Conservation (phyloP, 2,113 vertebrate species). For the Lanius collurio region DNA sequence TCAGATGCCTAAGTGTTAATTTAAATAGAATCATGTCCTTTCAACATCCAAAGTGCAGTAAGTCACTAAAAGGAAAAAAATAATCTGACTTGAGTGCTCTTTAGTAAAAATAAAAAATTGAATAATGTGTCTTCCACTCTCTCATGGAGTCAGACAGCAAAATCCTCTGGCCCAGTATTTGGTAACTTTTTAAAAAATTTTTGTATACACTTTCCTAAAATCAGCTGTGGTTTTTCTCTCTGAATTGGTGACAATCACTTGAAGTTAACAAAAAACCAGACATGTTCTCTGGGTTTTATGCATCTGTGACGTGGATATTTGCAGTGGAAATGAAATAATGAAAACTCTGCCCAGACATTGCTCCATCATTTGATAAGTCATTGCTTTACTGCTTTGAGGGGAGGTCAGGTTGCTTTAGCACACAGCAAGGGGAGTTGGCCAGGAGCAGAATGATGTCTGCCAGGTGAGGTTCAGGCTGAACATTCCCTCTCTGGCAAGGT, state of each 20-base stretch:
- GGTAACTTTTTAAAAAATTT: neutral
- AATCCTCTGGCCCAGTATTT: neutral
- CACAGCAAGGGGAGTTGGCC: neutral
- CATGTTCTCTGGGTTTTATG: fast-evolving
- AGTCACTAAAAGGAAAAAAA: neutral
- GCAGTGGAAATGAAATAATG: neutral
- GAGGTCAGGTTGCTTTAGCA: neutral
- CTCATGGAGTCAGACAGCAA: neutral
- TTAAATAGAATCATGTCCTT: neutral
- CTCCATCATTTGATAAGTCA: neutral
- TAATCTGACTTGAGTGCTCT: neutral
- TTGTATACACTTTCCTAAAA: neutral
- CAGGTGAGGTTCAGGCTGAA: neutral
- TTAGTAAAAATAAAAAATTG: neutral
- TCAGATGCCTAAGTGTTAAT: neutral
- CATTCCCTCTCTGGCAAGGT: neutral
- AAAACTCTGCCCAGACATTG: neutral
- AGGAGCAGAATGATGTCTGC: neutral
- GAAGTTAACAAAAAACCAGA: neutral
- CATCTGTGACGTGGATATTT: neutral
- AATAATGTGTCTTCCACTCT: neutral
- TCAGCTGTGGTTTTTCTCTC: neutral
- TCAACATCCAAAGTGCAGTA: neutral
- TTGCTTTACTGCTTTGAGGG: neutral
- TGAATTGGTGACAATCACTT: neutral